Base-by-base conservation (phyloP, 1,140 invertebrate species). In the Hycleus cichorii region DNA sequence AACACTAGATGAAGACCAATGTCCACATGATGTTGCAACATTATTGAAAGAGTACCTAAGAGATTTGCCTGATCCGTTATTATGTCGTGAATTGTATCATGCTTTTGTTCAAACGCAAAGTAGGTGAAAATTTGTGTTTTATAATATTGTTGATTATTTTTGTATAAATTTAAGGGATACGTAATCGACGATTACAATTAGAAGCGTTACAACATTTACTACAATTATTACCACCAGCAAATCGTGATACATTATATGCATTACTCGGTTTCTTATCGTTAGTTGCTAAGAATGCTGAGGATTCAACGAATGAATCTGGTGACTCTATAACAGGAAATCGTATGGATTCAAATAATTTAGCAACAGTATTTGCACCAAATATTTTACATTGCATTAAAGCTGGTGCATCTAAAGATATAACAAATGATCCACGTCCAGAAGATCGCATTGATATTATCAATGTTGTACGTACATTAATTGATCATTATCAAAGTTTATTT, bases 301-400 rank as follows among this genome's bases (percentile, higher is more conserved):
- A 92, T 73, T 72, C 72, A 27, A 77, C 77, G 59, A 76, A 77
- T 56, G 72, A 77, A 56, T 73, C 75, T 62, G 75, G 81, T 79
- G 79, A 84, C 60, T 77, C 83, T 75, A 58, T 89, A 44, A 69
- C 81, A 25, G 93, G 93, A 2, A 95, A 95, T 77, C 95, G 92
- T 79, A 97, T 97, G 93, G 91, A 95, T 72, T 84, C 88, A 8
- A 87, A 83, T 42, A 96, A 95, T 74, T 76, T 97, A 58, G 93
- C 93, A 0, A 96, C 92, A 3, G 82, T 96, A 24, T 93, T 97
- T 74, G 93, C 93, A 2, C 93, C 93, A 1, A 96, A 95, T 72
- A 91, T 97, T 66, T 80, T 96, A 44, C 91, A 94, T 66, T 85
- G 81, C 56, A 81, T 86, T 57, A 86, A 83, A 65, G 81, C 81